Percentiles rank a stretch among this genome's conserved stretches.
Conservation (phyloP, 2,113 vertebrate species). For the Melanostigma gelatinosum region DNA sequence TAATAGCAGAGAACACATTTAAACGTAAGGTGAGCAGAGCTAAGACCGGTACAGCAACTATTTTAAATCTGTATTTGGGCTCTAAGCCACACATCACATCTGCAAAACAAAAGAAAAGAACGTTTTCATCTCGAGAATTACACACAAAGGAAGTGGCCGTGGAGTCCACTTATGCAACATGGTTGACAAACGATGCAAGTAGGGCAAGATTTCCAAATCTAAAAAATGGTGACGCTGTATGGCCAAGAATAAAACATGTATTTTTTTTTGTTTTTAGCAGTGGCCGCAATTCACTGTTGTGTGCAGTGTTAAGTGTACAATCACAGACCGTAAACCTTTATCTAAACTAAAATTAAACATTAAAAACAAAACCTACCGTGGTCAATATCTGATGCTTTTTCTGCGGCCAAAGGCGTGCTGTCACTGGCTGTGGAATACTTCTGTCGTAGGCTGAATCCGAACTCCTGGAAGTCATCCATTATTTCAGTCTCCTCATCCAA, state of each 20-base stretch:
- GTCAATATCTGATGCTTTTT: constrained; percentile 35
- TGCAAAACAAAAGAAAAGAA: background rate
- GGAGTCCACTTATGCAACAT: background rate
- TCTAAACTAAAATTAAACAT: constrained; percentile 1
- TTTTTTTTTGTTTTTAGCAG: background rate
- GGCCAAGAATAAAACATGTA: background rate
- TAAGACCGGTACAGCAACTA: background rate
- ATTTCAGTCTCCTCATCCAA: constrained; percentile 87
- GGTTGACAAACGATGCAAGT: background rate
- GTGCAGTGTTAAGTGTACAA: background rate
- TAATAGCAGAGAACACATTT: background rate
- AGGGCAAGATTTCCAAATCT: background rate
- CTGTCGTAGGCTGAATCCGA: constrained; percentile 89
- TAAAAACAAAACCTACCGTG: constrained; percentile 62
- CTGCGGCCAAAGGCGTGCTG: constrained; percentile 72
- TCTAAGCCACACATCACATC: background rate
- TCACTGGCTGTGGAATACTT: constrained; percentile 84
- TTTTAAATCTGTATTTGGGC: background rate
- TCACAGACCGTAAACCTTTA: background rate
- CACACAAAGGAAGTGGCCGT: background rate
- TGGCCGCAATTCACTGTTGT: background rate
- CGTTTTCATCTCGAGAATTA: background rate
- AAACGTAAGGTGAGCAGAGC: background rate
- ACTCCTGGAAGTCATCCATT: constrained; percentile 92
- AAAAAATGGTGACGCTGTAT: background rate